Percentiles rank a stretch among this genome's conserved stretches.
These are phyloP conservation scores for Rhinolophus ferrumequinum DNA, from an alignment of 2,113 vertebrate species.

Conservation along the genomic window DNA sequence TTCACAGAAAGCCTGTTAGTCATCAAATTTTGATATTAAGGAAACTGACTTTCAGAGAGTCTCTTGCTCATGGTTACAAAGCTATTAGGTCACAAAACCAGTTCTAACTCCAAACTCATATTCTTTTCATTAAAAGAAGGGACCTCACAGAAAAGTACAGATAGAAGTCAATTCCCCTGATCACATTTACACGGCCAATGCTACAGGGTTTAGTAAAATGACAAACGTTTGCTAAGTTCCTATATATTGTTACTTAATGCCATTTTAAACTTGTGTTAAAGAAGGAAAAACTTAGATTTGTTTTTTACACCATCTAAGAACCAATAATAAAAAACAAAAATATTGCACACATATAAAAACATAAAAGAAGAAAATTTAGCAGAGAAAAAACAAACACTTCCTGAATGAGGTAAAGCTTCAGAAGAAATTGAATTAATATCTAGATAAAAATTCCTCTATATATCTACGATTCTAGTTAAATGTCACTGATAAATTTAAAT, in stretches of 20 bases:
- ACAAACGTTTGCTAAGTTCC: background rate
- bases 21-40: background rate
- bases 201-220: background rate
- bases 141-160: background rate
- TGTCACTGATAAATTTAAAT: conserved; percentile 33
- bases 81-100: background rate
- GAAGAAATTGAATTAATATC: background rate
- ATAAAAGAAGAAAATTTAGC: conserved; percentile 7
- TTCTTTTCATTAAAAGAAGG: background rate
- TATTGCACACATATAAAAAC: background rate
- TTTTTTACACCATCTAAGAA: background rate
- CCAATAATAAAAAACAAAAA: conserved; percentile 5
- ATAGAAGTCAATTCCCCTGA: background rate
- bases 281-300: background rate
- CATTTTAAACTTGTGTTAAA: background rate
- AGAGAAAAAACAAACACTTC: background rate
- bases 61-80: background rate
- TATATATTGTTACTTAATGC: background rate
- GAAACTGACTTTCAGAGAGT: background rate
- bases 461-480: background rate
- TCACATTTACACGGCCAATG: background rate
- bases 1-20: background rate
- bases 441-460: background rate
- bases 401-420: conserved; percentile 18
- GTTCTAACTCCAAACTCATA: background rate